Evolutionary conservation across 2,113 vertebrate genomes (phyloP), one percentile per base, ranked within the genome.

Genomic region (Balaenoptera acutorostrata): DNA sequence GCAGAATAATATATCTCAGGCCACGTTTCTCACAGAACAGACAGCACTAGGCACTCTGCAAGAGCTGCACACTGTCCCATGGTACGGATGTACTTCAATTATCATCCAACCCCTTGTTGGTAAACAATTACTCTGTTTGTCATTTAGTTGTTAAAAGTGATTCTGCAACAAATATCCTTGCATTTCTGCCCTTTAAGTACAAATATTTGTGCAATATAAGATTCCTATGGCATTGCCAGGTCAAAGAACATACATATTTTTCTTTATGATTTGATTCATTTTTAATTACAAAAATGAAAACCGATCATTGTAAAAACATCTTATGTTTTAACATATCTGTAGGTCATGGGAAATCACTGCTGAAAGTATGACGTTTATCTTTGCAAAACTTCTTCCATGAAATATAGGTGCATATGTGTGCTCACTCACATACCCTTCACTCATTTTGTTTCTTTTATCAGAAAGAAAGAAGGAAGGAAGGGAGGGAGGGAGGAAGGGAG

Each of bases 31-130:
- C 0, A 2, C 5, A 8, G 52, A 33, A 71, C 64, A 31, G 20
- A 57, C 11, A 93, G 44, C 46, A 4, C 8, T 6, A 5, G 3
- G 15, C 8, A 12, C 8, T 13, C 9, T 5, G 33, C 6, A 4
- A 11, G 1, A 55, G 36, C 31, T 1, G 4, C 5, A 0, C 17
- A 21, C 59, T 0, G 5, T 2, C 17, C 41, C 31, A 18, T 0
- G 0, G 18, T 13, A 10, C 0, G 5, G n/a, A 27, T 1, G 1
- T 1, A 17, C 29, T 21, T 10, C 59, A 17, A 23, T 11, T 23
- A 18, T 2, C n/a, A 36, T 9, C 59, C 72, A 41, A 25, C 1
- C 36, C 31, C 18, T 13, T 25, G 11, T 3, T 27, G 71, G 41
- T 21, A 25, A 41, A 44, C 39, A 6, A 17, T 13, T 1, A 29